These are phyloP conservation scores for Copsychus sechellarum DNA, from an alignment of 2,113 vertebrate genomes.

Conservation along the genomic window DNA sequence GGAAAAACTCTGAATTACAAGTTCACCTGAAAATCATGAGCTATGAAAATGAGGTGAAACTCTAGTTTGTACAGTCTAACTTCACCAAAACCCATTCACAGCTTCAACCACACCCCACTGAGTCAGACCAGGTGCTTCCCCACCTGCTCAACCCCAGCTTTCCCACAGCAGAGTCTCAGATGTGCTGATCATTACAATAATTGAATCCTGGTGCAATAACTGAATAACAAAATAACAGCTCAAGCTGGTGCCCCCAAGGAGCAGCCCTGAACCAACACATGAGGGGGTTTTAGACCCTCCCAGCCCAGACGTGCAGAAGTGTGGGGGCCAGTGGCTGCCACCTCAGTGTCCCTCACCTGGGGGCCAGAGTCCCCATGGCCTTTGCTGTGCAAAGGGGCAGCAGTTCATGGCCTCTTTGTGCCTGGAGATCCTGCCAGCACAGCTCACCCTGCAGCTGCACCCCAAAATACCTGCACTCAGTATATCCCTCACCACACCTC, in stretches of 20 bases:
- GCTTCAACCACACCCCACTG: not conserved
- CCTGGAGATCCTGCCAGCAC: too few relatives aligned
- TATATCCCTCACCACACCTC: not conserved
- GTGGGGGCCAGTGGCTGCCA: not conserved
- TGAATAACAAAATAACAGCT: not conserved
- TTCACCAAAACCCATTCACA: not conserved
- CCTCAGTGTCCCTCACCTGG: not conserved
- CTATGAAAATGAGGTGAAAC: not conserved
- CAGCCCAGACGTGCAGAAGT: rapidly evolving
- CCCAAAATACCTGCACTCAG: too few relatives aligned
- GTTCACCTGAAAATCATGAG: not conserved
- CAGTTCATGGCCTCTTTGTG: not conserved
- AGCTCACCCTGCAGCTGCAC: too few relatives aligned
- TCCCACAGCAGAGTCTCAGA: not conserved
- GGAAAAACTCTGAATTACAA: not conserved
- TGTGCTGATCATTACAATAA: not conserved
- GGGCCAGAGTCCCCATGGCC: rapidly evolving
- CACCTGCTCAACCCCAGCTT: not conserved
- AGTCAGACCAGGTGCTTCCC: not conserved
- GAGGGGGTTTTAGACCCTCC: not conserved
- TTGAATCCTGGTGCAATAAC: not conserved
- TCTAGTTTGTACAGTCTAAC: not conserved
- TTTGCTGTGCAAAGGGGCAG: not conserved
- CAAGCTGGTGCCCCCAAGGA: not conserved
- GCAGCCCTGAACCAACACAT: not conserved